phyloP scores from a whole-genome alignment of 2,797 vertebrate genomes.

The Eulemur rubriventer region DNA sequence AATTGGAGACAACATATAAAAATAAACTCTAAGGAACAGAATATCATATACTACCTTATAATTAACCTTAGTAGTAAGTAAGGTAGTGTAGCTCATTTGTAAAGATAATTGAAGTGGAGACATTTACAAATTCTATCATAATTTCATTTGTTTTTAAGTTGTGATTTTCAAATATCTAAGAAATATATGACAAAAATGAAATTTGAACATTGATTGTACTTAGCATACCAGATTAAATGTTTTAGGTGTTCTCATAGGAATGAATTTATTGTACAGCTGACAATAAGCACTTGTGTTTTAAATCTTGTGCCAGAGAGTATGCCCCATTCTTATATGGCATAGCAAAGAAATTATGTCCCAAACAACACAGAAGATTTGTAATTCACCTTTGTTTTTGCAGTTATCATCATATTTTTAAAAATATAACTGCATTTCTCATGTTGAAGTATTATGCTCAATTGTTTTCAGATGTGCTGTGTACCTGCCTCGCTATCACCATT shows the following conservation, averaged over 20 bases:
- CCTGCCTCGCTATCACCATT: neutral
- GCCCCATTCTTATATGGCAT: neutral
- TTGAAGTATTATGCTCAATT: neutral
- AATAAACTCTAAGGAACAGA: neutral
- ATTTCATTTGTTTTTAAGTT: conserved; percentile 48
- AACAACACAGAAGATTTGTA: neutral
- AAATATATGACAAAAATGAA: conserved; percentile 14
- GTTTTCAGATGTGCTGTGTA: neutral
- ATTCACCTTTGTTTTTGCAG: conserved; percentile 7
- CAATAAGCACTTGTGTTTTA: neutral
- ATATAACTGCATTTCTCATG: neutral
- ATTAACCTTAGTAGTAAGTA: neutral
- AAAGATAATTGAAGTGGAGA: neutral
- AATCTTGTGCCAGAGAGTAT: neutral
- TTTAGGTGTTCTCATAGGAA: neutral
- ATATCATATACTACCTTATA: neutral
- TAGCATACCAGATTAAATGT: conserved; percentile 7
- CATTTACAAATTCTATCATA: neutral
- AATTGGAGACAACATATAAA: neutral
- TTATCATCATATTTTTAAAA: neutral
- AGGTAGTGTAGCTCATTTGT: neutral
- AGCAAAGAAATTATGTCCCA: neutral
- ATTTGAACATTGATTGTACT: neutral
- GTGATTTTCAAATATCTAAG: conserved; percentile 17
- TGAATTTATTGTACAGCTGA: neutral